These are phyloP conservation scores for Anguilla megastoma DNA, from an alignment of 2,797 vertebrate genomes.

Conservation along the genomic window DNA sequence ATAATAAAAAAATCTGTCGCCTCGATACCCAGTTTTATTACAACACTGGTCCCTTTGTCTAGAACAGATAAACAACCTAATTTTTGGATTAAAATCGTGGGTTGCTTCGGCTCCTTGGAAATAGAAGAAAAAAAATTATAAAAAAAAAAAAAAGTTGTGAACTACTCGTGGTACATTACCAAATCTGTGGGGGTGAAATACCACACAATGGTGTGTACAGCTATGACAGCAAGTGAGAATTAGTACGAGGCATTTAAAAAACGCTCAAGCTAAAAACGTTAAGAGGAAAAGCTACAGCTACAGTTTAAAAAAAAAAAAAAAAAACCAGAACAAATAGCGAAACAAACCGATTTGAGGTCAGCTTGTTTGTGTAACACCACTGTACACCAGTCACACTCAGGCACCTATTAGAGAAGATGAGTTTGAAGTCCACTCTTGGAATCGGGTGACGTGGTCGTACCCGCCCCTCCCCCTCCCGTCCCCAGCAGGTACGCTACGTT, in stretches of 20 bases:
- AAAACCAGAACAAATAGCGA: background rate
- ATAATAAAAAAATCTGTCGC: background rate
- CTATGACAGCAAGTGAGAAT: background rate
- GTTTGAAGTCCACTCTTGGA: background rate
- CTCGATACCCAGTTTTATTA: background rate
- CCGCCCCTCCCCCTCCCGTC: background rate
- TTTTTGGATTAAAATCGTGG: background rate
- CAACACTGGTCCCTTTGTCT: conserved; percentile 24
- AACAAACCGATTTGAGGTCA: background rate
- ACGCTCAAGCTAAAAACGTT: conserved; percentile 20
- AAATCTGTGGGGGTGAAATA: background rate
- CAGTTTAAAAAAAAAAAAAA: conserved; percentile 2
- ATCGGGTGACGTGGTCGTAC: background rate
- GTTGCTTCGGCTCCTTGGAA: conserved; percentile 11
- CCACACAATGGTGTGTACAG: background rate
- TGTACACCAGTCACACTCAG: background rate
- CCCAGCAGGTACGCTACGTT: too few species aligned
- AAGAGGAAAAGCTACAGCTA: conserved; percentile 13
- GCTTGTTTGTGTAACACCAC: background rate
- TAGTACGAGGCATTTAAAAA: background rate
- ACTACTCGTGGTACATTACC: conserved; percentile 9
- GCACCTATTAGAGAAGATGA: background rate
- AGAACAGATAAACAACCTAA: background rate
- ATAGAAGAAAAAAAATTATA: background rate
- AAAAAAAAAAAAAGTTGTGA: background rate